phyloP scores from a whole-genome alignment of 1,140 invertebrate species.

The Nomia melanderi region DNA sequence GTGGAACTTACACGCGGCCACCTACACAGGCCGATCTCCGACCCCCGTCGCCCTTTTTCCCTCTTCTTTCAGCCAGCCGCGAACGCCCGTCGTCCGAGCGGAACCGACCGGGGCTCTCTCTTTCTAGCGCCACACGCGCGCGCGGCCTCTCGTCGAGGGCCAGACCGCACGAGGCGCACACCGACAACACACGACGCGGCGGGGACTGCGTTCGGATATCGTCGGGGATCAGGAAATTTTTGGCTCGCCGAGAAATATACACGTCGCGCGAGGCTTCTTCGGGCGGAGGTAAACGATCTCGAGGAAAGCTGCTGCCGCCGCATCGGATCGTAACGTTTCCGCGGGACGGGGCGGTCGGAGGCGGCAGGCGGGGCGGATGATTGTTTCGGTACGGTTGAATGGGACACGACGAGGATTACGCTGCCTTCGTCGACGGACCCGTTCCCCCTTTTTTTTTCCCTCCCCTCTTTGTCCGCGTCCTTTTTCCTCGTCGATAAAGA shows the following conservation, averaged over 20 bases:
- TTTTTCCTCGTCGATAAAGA: not conserved
- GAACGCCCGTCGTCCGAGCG: not conserved
- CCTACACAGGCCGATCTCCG: no score
- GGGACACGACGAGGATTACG: conserved; percentile 8
- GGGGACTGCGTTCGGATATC: conserved; percentile 54
- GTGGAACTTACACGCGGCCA: no score
- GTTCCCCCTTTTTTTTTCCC: not conserved
- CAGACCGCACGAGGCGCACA: conserved; percentile 46
- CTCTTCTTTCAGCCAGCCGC: not conserved
- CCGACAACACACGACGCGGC: conserved; percentile 49
- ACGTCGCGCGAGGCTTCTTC: not conserved
- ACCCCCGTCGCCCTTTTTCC: no score
- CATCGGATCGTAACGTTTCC: conserved; percentile 1
- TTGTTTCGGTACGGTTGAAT: conserved; percentile 8
- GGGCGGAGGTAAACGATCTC: not conserved
- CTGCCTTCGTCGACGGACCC: not conserved
- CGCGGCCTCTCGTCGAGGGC: not conserved
- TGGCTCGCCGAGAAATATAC: conserved; percentile 46
- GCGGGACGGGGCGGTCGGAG: no score
- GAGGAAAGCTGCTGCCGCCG: conserved; percentile 3
- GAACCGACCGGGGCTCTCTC: conserved; percentile 17
- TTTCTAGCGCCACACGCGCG: conserved; percentile 15
- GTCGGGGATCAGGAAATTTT: conserved; percentile 60
- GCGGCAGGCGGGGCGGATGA: not conserved
- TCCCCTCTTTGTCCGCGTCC: no score